Conservation (phyloP, 1,140 invertebrate genomes). For the Chelonus insularis region DNA sequence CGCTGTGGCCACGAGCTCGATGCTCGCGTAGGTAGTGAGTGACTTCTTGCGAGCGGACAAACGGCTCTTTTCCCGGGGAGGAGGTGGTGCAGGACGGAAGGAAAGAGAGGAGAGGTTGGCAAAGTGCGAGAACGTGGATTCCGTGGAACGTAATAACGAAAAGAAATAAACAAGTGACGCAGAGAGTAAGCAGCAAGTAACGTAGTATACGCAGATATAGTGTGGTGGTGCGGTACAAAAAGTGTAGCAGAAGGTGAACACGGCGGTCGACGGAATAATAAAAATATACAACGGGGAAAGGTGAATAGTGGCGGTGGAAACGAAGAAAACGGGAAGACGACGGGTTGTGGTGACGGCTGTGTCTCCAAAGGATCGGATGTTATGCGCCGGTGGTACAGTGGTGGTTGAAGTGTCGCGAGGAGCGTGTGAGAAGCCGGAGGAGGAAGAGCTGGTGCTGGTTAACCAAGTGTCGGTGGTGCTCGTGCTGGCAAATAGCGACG, state of each 20-base stretch:
- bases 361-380: conserved; percentile 33
- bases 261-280: no score
- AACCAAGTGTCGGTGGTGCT: conserved; percentile 22
- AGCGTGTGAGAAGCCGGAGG: conserved; percentile 19
- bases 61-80: conserved; percentile 19
- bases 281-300: not conserved
- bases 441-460: conserved; percentile 30
- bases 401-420: conserved; percentile 38
- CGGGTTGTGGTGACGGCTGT: conserved; percentile 17
- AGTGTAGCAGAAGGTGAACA: conserved; percentile 20
- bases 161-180: no score
- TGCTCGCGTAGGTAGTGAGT: conserved; percentile 58
- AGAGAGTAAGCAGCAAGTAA: no score
- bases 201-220: no score
- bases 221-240: no score
- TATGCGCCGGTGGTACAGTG: conserved; percentile 46
- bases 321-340: conserved; percentile 7
- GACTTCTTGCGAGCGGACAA: conserved; percentile 50
- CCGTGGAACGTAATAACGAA: no score
- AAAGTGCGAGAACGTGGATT: no score
- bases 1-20: conserved; percentile 58
- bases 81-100: not conserved
- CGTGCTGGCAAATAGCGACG: conserved; percentile 27
- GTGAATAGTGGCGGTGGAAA: conserved; percentile 16
- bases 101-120: not conserved